Conservation (phyloP, 2,888 invertebrate genomes). For the Lepas anatifera region DNA sequence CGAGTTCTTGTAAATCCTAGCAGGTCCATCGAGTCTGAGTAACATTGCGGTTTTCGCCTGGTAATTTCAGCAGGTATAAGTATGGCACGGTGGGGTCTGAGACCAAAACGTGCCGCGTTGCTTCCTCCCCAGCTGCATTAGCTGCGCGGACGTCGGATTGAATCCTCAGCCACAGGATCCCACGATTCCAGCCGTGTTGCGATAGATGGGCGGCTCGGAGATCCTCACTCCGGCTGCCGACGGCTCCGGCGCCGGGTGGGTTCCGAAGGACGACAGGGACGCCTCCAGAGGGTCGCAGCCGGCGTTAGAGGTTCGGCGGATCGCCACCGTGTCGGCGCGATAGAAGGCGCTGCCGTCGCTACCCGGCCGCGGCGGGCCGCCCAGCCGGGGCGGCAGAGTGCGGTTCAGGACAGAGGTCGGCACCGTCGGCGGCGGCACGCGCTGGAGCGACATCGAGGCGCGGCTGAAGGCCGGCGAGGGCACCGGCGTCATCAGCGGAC, state of each 20-base stretch:
- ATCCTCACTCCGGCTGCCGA: background rate
- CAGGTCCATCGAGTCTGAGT: no score
- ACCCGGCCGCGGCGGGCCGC: background rate
- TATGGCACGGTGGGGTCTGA: no score
- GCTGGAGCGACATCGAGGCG: background rate
- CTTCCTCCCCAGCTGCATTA: no score
- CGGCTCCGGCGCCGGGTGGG: slow-evolving; percentile 6
- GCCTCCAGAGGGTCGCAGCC: background rate
- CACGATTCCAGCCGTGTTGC: background rate
- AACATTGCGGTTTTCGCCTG: no score
- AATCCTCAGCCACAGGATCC: background rate
- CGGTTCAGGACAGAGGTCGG: background rate
- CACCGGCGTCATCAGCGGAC: background rate
- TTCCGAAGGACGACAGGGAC: background rate
- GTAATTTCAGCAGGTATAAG: no score
- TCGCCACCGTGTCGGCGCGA: background rate
- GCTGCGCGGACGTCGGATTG: no score
- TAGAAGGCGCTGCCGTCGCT: background rate
- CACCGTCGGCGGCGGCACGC: background rate
- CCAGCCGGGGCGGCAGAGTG: slow-evolving; percentile 5
- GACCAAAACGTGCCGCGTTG: no score
- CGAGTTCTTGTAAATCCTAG: no score
- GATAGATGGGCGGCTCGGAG: background rate
- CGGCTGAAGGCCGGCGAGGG: background rate
- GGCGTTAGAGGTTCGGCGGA: background rate